Percentiles rank a stretch among this genome's conserved stretches.
These are phyloP conservation scores for Dendrocopos noguchii DNA, from an alignment of 2,113 vertebrate species.

Conservation along the genomic window DNA sequence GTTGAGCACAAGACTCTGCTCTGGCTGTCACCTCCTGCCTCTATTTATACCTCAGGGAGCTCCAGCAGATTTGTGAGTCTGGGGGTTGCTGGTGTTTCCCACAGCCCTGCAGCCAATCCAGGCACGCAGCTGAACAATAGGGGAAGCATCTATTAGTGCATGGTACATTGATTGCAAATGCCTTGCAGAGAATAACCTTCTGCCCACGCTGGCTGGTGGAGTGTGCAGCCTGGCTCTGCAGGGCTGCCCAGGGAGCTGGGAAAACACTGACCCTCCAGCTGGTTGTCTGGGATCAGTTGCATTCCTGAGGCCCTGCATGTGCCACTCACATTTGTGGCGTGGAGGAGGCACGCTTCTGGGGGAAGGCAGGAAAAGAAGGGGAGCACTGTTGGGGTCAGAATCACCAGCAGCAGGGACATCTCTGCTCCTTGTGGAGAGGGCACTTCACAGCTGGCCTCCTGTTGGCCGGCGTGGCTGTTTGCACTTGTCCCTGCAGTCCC, in stretches of 20 bases:
- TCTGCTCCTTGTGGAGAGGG: not conserved
- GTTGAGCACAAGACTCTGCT: not conserved
- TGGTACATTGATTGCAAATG: slow-evolving; percentile 53
- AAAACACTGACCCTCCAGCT: slow-evolving; percentile 31
- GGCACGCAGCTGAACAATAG: slow-evolving; percentile 32
- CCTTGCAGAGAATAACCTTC: slow-evolving; percentile 64
- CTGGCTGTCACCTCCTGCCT: not conserved
- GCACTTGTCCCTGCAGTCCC: accelerated
- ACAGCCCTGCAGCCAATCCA: slow-evolving; percentile 69
- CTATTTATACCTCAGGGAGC: slow-evolving; percentile 50
- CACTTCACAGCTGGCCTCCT: not conserved
- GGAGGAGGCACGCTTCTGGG: not conserved
- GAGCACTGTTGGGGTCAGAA: not conserved
- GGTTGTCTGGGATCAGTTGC: not conserved
- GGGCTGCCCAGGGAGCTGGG: slow-evolving; percentile 33
- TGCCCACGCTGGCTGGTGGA: slow-evolving; percentile 64
- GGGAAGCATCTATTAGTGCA: slow-evolving; percentile 53
- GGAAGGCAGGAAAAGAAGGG: not conserved
- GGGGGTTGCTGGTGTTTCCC: slow-evolving; percentile 62
- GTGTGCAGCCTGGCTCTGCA: not conserved
- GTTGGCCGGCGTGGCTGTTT: not conserved
- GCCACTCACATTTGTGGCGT: not conserved
- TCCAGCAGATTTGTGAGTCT: slow-evolving; percentile 40
- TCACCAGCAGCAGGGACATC: not conserved
- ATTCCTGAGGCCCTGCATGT: not conserved